phyloP scores from a whole-genome alignment of 1,140 invertebrate species.

The Ganaspis sp. region DNA sequence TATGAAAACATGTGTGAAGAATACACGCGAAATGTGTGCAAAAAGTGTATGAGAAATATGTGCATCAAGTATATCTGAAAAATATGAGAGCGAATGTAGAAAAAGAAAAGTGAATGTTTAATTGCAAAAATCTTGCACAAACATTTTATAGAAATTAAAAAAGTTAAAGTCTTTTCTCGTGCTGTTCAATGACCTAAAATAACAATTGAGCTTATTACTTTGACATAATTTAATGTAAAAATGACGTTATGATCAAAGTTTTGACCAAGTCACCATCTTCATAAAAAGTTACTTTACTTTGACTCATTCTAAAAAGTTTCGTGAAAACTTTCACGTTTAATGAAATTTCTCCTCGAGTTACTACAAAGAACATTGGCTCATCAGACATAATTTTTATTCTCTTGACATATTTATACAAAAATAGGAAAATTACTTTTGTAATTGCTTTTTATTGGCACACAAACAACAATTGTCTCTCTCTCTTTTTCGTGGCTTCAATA shows the following conservation, averaged over 20 bases:
- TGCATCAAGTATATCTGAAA: no score
- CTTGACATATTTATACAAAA: background rate
- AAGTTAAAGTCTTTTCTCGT: background rate
- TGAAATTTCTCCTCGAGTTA: background rate
- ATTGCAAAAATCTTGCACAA: background rate
- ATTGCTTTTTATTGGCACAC: no score
- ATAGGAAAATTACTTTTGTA: background rate
- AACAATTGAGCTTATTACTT: constrained; percentile 15
- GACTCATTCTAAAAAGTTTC: constrained; percentile 20
- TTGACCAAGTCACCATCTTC: constrained; percentile 9
- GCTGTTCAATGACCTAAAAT: background rate
- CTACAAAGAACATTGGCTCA: background rate
- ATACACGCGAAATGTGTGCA: no score
- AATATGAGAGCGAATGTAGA: no score
- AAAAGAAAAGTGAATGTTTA: background rate
- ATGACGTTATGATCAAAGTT: constrained; percentile 19
- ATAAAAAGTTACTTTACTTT: constrained; percentile 15
- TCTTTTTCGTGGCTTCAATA: no score
- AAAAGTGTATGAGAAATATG: no score
- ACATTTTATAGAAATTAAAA: constrained; percentile 3
- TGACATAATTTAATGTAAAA: constrained; percentile 15
- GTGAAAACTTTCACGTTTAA: constrained; percentile 7
- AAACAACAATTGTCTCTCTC: no score
- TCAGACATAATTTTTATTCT: background rate
- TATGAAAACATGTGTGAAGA: no score